Percentiles rank a stretch among this genome's conserved stretches.
Evolutionary conservation across 2,888 invertebrate species (phyloP).

Genomic region (Strigamia transsilvanica): DNA sequence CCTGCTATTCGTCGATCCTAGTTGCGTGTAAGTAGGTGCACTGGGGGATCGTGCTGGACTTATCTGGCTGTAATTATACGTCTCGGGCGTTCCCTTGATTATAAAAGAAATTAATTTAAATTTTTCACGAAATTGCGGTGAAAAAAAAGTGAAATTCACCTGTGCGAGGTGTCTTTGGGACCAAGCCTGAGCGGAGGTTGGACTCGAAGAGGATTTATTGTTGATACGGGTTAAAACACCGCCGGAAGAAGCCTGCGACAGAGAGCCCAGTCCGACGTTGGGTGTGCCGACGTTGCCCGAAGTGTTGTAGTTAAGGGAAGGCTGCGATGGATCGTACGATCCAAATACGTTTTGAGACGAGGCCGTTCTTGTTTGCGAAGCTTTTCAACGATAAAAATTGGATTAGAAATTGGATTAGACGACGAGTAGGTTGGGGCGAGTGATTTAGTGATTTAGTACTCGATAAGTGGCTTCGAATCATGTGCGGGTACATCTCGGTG

Average conservation of each 20-base stretch:
- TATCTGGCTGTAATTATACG: constrained; percentile 56
- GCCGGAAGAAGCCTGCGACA: constrained; percentile 59
- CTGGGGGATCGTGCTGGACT: constrained; percentile 56
- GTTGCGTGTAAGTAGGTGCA: constrained; percentile 56
- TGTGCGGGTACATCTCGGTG: constrained; percentile 65
- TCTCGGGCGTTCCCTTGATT: constrained; percentile 49
- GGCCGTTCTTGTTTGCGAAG: constrained; percentile 69
- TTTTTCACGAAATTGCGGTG: neutral
- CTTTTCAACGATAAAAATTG: constrained; percentile 51
- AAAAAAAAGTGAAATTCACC: constrained; percentile 60
- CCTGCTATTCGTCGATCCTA: constrained; percentile 55
- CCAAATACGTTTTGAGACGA: constrained; percentile 76
- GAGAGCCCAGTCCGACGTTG: constrained; percentile 54
- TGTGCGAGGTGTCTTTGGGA: constrained; percentile 70
- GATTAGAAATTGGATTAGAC: neutral
- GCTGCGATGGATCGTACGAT: constrained; percentile 79
- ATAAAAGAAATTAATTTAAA: too few relatives aligned
- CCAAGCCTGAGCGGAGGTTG: constrained; percentile 75
- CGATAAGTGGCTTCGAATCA: constrained; percentile 67
- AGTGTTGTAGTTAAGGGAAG: constrained; percentile 66
- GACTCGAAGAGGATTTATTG: constrained; percentile 75
- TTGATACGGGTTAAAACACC: constrained; percentile 72
- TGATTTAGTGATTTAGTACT: too few relatives aligned
- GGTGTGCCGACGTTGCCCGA: constrained; percentile 52
- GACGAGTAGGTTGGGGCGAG: too few relatives aligned